Evolutionary conservation across 1,140 invertebrate genomes (phyloP).

Genomic region (Rhagoletis pomonella): DNA sequence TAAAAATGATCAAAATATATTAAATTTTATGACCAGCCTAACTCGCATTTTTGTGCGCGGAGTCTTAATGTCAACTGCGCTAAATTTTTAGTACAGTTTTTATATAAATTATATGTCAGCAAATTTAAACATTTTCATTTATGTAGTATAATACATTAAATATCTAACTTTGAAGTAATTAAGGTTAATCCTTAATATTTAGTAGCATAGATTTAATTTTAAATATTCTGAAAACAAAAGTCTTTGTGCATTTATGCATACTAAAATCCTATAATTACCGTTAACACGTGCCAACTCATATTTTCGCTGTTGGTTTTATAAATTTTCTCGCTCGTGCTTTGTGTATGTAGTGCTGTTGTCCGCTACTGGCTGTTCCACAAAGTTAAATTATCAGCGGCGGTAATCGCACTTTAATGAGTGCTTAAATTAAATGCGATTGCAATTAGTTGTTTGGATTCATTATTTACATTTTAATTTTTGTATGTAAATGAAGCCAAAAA

Average conservation of each 20-base stretch:
- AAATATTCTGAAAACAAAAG: neutral
- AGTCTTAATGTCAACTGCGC: too few relatives aligned
- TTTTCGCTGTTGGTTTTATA: neutral
- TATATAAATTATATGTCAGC: too few relatives aligned
- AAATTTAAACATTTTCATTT: too few relatives aligned
- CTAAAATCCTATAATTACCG: constrained; percentile 34
- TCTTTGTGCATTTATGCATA: constrained; percentile 3
- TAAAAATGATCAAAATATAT: too few relatives aligned
- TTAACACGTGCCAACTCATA: constrained; percentile 11
- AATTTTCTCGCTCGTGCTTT: neutral
- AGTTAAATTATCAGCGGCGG: constrained; percentile 22
- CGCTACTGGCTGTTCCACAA: neutral
- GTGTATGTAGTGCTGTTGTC: neutral
- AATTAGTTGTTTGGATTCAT: constrained; percentile 42
- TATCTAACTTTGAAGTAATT: too few relatives aligned
- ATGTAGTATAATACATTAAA: too few relatives aligned
- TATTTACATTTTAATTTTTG: neutral
- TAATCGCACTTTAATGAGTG: constrained; percentile 49
- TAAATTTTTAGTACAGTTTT: too few relatives aligned
- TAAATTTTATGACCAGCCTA: too few relatives aligned
- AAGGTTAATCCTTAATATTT: too few relatives aligned
- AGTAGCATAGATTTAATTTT: too few relatives aligned
- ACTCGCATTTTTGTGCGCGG: too few relatives aligned
- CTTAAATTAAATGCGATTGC: constrained; percentile 49
- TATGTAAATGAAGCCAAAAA: neutral